Conservation (phyloP, 2,797 vertebrate species). For the Sciurus vulgaris region DNA sequence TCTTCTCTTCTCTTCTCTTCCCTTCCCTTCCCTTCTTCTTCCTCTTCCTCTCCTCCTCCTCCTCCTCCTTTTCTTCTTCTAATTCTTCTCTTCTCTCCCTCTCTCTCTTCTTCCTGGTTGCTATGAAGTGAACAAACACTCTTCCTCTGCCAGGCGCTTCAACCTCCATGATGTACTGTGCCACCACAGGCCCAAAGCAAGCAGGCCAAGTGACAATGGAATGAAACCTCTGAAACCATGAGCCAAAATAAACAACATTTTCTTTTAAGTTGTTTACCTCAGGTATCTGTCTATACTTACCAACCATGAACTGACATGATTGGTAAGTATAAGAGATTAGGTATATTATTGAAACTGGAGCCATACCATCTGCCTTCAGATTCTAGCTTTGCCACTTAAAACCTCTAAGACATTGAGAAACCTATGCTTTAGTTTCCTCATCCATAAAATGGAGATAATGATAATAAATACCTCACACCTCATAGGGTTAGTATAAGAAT, state of each 20-base stretch:
- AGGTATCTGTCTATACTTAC: neutral
- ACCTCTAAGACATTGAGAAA: neutral
- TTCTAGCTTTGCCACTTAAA: conserved; percentile 24
- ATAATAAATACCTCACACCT: neutral
- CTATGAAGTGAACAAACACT: neutral
- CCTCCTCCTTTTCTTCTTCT: too few species aligned
- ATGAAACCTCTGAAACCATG: neutral
- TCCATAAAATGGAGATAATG: conserved; percentile 47
- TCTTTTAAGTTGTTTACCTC: neutral
- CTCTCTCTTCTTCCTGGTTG: neutral
- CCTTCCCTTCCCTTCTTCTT: too few species aligned
- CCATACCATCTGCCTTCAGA: neutral
- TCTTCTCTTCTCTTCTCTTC: too few species aligned
- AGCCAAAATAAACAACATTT: neutral
- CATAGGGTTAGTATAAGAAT: neutral
- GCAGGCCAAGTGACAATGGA: neutral
- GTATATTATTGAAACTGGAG: neutral
- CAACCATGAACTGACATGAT: neutral
- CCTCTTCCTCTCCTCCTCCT: too few species aligned
- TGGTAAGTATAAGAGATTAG: neutral
- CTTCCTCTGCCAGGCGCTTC: neutral
- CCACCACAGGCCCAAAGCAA: neutral
- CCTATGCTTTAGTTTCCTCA: neutral
- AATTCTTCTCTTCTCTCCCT: too few species aligned
- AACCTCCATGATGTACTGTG: neutral